These are phyloP conservation scores for Xanthostigma xanthostigma DNA, from an alignment of 2,888 invertebrate genomes.

Conservation along the genomic window DNA sequence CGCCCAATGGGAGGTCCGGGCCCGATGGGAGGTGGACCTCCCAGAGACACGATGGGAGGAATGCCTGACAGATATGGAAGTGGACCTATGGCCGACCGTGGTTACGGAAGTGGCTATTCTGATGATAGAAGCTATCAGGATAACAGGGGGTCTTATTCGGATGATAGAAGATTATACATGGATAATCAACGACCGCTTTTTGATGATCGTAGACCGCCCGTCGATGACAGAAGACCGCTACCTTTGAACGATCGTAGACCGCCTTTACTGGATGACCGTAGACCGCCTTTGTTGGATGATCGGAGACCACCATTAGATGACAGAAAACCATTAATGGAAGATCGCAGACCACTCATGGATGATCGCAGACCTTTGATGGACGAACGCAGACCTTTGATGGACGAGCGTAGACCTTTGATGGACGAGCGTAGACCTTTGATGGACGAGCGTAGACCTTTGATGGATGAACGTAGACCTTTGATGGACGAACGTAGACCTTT, in stretches of 20 bases:
- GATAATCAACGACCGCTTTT: not conserved
- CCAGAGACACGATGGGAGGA: not conserved
- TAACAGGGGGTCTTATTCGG: conserved; percentile 7
- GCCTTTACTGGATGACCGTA: conserved; percentile 7
- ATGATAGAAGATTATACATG: conserved; percentile 18
- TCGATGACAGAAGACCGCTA: conserved; percentile 16
- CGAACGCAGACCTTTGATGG: conserved; percentile 5
- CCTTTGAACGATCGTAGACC: conserved; percentile 11
- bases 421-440: conserved; percentile 9
- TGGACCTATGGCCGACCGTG: conserved; percentile 4
- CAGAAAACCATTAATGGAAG: not conserved
- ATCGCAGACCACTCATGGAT: conserved; percentile 6
- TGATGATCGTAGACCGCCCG: conserved; percentile 5
- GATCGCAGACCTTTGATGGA: conserved; percentile 4
- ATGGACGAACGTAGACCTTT: conserved; percentile 5
- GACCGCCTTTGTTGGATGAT: conserved; percentile 18
- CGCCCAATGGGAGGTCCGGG: not conserved
- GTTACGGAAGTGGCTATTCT: conserved; percentile 13
- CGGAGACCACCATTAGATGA: conserved; percentile 14
- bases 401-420: conserved; percentile 4
- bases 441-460: conserved; percentile 3
- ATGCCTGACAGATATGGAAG: conserved; percentile 1
- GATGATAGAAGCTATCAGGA: conserved; percentile 3
- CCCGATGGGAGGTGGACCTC: not conserved
- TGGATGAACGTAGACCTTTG: conserved; percentile 3